Evolutionary conservation across 2,888 invertebrate species (phyloP).

Genomic region (Baronia brevicornis): DNA sequence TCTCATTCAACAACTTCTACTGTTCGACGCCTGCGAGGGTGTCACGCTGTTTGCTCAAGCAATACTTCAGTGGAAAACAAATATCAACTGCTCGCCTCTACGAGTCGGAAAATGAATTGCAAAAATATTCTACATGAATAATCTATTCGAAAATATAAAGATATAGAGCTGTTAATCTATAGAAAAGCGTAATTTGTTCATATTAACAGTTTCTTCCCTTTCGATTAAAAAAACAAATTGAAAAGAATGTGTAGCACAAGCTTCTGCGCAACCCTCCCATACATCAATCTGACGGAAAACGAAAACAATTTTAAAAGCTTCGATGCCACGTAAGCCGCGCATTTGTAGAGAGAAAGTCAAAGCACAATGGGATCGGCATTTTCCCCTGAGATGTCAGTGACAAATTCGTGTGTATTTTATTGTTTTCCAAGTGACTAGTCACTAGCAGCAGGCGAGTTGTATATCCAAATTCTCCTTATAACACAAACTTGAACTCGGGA

Average conservation of each 20-base stretch:
- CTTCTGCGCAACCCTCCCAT: no score
- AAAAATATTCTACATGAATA: no score
- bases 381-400: constrained; percentile 36
- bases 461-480: constrained; percentile 32
- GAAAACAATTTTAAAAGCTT: no score
- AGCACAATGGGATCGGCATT: constrained; percentile 26
- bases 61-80: constrained; percentile 36
- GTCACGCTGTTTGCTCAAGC: constrained; percentile 52
- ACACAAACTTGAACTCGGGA: constrained; percentile 47
- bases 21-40: constrained; percentile 55
- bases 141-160: not conserved
- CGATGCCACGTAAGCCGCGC: no score
- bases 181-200: no score
- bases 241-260: no score
- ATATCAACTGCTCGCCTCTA: constrained; percentile 27
- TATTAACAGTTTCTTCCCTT: no score
- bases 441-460: constrained; percentile 32
- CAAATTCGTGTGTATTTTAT: constrained; percentile 45
- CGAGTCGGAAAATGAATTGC: constrained; percentile 3
- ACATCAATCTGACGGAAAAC: not conserved
- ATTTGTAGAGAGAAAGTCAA: constrained; percentile 40
- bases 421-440: constrained; percentile 44
- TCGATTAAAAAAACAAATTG: no score
- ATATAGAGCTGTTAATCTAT: constrained; percentile 2
- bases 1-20: constrained; percentile 65